phyloP scores from a whole-genome alignment of 2,797 vertebrate genomes.

The Austrolebias charrua region DNA sequence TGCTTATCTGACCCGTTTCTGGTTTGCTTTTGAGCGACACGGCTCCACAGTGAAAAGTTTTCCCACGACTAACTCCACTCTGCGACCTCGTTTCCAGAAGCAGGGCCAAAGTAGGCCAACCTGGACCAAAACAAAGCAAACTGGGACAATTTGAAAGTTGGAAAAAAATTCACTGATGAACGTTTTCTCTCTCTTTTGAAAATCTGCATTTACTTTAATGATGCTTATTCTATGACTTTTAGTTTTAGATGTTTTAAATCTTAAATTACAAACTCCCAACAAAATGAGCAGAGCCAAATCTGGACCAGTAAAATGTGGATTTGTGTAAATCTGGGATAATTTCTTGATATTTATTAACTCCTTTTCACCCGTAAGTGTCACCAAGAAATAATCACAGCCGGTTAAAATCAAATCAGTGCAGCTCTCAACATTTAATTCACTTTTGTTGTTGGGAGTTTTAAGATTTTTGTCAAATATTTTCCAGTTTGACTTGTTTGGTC shows the following conservation, averaged over 20 bases:
- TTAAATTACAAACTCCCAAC: not conserved
- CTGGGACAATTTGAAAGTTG: not conserved
- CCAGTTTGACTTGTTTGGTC: constrained; percentile 25
- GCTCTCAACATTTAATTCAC: no score
- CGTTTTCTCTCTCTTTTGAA: no score
- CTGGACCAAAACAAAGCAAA: not conserved
- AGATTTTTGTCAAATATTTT: not conserved
- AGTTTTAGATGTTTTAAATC: not conserved
- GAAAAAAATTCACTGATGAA: no score
- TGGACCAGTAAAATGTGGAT: no score
- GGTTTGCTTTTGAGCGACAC: constrained; percentile 53
- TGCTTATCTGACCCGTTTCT: constrained; percentile 74
- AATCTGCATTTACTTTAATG: no score
- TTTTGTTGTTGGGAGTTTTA: not conserved
- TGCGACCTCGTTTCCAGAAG: not conserved
- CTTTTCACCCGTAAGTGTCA: not conserved
- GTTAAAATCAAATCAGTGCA: not conserved
- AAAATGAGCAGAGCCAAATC: no score
- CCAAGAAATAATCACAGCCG: not conserved
- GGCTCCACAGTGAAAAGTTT: constrained; percentile 70
- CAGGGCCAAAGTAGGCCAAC: constrained; percentile 14
- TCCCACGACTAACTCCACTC: not conserved
- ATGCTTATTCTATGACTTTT: not conserved
- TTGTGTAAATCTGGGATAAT: no score
- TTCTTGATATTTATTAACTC: no score